phyloP scores from a whole-genome alignment of 2,888 invertebrate species.

The Latrodectus hesperus region DNA sequence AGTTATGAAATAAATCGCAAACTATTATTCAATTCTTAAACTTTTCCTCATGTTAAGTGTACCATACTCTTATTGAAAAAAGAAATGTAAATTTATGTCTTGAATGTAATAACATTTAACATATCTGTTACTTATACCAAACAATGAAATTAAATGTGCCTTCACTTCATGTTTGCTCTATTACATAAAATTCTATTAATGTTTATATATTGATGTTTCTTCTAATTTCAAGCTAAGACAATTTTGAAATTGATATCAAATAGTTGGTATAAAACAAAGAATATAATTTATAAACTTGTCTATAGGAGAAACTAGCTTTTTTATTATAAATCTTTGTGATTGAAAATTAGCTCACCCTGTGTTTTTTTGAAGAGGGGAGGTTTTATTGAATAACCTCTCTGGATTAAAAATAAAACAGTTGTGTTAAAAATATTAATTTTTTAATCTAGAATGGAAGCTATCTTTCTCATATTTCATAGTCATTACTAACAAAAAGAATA shows the following conservation, averaged over 20 bases:
- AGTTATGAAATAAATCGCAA: too few species aligned
- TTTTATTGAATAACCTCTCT: not conserved
- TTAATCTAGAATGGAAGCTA: not conserved
- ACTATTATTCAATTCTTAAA: too few species aligned
- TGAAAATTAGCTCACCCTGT: not conserved
- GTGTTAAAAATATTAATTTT: not conserved
- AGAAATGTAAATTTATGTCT: not conserved
- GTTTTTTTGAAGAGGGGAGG: not conserved
- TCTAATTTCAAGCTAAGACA: not conserved
- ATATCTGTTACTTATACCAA: not conserved
- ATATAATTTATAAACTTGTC: too few species aligned
- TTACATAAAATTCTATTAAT: not conserved
- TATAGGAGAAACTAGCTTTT: too few species aligned
- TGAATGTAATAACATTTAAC: not conserved
- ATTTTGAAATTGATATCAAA: not conserved
- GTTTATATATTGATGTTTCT: not conserved
- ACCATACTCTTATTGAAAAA: not conserved
- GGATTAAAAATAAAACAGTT: not conserved
- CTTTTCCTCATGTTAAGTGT: too few species aligned
- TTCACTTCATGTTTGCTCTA: not conserved
- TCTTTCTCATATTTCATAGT: conserved; percentile 1
- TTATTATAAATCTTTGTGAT: not conserved
- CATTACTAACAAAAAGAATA: not conserved
- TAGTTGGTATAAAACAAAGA: not conserved
- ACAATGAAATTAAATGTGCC: not conserved